Conservation (phyloP, 2,113 vertebrate genomes). For the Tenebrosternarchus preto region DNA sequence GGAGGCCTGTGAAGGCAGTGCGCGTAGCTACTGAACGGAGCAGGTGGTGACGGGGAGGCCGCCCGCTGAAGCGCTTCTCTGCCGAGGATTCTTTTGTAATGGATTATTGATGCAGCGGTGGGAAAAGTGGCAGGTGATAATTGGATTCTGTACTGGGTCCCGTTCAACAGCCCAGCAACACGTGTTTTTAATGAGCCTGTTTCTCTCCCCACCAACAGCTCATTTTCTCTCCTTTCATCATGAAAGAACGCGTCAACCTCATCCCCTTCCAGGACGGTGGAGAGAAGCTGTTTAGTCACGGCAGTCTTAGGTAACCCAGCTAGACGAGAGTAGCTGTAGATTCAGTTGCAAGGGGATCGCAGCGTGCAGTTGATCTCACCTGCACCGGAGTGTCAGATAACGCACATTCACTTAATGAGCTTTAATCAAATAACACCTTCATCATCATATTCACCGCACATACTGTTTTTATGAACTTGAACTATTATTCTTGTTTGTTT, state of each 20-base stretch:
- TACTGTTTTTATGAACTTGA: slow-evolving; percentile 25
- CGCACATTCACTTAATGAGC: neutral
- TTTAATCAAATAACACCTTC: slow-evolving; percentile 17
- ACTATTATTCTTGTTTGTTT: neutral
- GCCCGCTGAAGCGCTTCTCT: slow-evolving; percentile 41
- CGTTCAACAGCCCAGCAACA: slow-evolving; percentile 53
- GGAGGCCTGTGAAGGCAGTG: neutral
- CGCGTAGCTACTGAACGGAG: neutral
- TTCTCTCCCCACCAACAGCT: slow-evolving; percentile 39
- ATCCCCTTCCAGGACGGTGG: slow-evolving; percentile 9
- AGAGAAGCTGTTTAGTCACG: slow-evolving; percentile 32
- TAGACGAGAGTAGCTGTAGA: slow-evolving; percentile 12
- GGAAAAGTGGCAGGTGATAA: slow-evolving; percentile 56
- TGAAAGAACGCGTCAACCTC: slow-evolving; percentile 36
- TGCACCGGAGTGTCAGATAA: neutral
- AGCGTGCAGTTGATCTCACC: slow-evolving; percentile 17
- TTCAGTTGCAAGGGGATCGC: slow-evolving; percentile 12
- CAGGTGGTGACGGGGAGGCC: slow-evolving; percentile 37
- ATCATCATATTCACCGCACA: slow-evolving; percentile 2
- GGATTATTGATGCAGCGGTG: slow-evolving; percentile 55
- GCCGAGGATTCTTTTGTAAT: slow-evolving; percentile 55
- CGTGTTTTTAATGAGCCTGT: slow-evolving; percentile 57
- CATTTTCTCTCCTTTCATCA: slow-evolving; percentile 43
- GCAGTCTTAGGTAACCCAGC: slow-evolving; percentile 13
- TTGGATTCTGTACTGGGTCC: slow-evolving; percentile 58